These are phyloP conservation scores for Romanogobio albipinnatus DNA, from an alignment of 2,113 vertebrate genomes.

Conservation along the genomic window DNA sequence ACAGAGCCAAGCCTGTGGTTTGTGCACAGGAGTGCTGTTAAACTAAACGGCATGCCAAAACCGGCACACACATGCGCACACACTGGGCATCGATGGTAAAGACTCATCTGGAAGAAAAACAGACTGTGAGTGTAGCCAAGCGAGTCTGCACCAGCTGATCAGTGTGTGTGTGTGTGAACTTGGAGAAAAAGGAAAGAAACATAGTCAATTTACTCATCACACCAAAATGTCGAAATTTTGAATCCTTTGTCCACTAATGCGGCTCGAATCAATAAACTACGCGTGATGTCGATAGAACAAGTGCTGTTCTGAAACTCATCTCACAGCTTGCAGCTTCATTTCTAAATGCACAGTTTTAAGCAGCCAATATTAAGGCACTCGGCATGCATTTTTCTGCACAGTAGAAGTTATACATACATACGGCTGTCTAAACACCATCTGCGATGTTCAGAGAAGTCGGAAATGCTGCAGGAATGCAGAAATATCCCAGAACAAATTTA, in stretches of 20 bases:
- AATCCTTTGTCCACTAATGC: slow-evolving; percentile 39
- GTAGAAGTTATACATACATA: neutral
- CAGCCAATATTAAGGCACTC: neutral
- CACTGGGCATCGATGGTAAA: slow-evolving; percentile 50
- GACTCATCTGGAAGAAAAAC: slow-evolving; percentile 59
- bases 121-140: slow-evolving; percentile 54
- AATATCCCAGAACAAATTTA: neutral
- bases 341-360: slow-evolving; percentile 10
- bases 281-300: neutral
- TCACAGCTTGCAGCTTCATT: slow-evolving; percentile 18
- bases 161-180: slow-evolving; percentile 16
- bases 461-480: slow-evolving; percentile 3
- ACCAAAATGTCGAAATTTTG: slow-evolving; percentile 30
- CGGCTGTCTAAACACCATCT: slow-evolving; percentile 24
- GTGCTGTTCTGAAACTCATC: slow-evolving; percentile 26
- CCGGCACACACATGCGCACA: slow-evolving; percentile 30
- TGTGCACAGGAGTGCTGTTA: slow-evolving; percentile 46
- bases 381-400: neutral
- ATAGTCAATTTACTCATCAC: slow-evolving; percentile 35
- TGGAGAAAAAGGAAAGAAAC: slow-evolving; percentile 2
- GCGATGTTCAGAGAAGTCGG: neutral
- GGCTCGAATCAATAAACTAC: slow-evolving; percentile 17
- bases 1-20: slow-evolving; percentile 32
- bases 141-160: slow-evolving; percentile 55
- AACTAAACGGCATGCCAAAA: slow-evolving; percentile 48